Evolutionary conservation across 2,113 vertebrate genomes (phyloP), one percentile per base, ranked within the genome.

Genomic region (Porphyrio hochstetteri): DNA sequence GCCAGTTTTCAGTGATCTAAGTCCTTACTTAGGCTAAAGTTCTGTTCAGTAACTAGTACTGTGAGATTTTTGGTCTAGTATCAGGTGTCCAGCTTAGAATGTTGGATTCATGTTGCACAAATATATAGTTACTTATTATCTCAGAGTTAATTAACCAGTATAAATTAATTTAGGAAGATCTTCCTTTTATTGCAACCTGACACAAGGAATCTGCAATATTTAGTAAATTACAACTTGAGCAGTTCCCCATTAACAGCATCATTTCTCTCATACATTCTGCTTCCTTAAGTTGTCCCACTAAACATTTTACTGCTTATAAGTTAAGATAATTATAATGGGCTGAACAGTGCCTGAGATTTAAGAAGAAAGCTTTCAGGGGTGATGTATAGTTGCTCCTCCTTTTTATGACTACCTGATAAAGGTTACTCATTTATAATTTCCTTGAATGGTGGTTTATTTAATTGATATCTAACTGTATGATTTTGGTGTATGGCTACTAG

Each of bases 141-240:
- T 67, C 50, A 20, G 24, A 90, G 40, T 80, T 96, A 94, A 96
- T 95, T 96, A 90, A 55, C 57, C n/a, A 55, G 29, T 76, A 85
- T 86, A 94, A 92, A 93, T 90, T 92, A 91, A 85, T 90, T 74
- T 76, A 85, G 21, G 63, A 91, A 89, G 40, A 88, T 56, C 29
- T 86, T 88, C 28, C 15, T 70, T 94, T 96, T 95, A 94, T 74
- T 94, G 40, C 71, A 86, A 72, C 55, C 85, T 74, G 82, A 90
- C 93, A 91, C 68, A 74, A 91, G 29, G 50, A 91, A 82, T 95
- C 42, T 93, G 42, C 28, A 78, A 60, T 92, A 96, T 93, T 93
- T 96, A 74, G 63, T 88, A 96, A 93, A 92, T 94, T 92, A 88
- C 48, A 85, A 59, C 63, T 83, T 68, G 9, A 88, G 63, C 42